Evolutionary conservation across 2,888 invertebrate genomes (phyloP).

Genomic region (Cecidostiba fungosa): DNA sequence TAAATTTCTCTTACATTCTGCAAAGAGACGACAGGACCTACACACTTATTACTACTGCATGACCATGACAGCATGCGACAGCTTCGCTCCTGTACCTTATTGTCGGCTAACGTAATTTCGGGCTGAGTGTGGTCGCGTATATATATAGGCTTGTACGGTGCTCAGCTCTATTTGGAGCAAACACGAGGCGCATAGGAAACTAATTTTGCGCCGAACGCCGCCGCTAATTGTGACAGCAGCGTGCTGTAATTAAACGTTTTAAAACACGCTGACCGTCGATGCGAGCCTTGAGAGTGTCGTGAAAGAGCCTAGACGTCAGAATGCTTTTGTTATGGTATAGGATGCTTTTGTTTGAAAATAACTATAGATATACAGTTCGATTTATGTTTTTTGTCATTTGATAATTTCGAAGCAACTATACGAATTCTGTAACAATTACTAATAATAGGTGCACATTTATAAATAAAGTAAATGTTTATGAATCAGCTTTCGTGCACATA

Average conservation of each 20-base stretch:
- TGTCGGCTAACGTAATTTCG: neutral
- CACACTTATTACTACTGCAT: too few species aligned
- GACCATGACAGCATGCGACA: neutral
- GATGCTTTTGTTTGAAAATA: too few species aligned
- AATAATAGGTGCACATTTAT: too few species aligned
- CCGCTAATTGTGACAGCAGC: neutral
- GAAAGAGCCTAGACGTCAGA: neutral
- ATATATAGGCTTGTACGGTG: neutral
- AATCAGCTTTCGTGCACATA: too few species aligned
- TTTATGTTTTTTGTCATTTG: too few species aligned
- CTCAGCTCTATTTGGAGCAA: neutral
- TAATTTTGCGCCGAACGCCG: conserved; percentile 8
- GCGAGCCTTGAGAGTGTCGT: neutral
- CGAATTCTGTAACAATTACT: too few species aligned
- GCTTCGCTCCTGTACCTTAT: neutral
- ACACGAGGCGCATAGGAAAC: neutral
- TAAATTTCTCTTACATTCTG: neutral
- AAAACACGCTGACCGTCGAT: neutral
- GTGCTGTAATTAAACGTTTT: conserved; percentile 4
- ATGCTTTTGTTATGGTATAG: too few species aligned
- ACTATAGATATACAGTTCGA: too few species aligned
- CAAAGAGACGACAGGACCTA: neutral
- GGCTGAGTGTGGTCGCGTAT: neutral
- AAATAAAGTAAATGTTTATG: too few species aligned
- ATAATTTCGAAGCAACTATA: too few species aligned